These are phyloP conservation scores for Tetropium fuscum DNA, from an alignment of 2,888 invertebrate genomes.

Conservation along the genomic window DNA sequence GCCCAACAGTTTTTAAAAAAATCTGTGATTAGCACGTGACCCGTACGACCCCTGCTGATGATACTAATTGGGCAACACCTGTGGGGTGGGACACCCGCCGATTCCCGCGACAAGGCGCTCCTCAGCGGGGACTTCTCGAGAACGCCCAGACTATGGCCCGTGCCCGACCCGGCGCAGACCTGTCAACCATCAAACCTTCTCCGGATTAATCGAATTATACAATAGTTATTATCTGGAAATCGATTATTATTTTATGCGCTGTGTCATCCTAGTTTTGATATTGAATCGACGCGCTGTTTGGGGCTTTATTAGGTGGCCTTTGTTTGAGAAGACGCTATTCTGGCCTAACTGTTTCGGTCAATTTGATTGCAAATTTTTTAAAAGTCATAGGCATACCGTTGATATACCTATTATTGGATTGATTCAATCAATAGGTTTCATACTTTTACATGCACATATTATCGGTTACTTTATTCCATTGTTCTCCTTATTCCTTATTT, in stretches of 20 bases:
- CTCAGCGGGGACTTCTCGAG: slow-evolving; percentile 52
- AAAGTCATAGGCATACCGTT: too few species aligned
- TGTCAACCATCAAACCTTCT: slow-evolving; percentile 37
- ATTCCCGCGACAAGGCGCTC: slow-evolving; percentile 42
- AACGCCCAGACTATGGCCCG: slow-evolving; percentile 52
- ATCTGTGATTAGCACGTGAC: slow-evolving; percentile 34
- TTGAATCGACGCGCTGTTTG: slow-evolving; percentile 3
- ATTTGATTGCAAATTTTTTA: too few species aligned
- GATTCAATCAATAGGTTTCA: too few species aligned
- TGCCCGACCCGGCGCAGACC: slow-evolving; percentile 42
- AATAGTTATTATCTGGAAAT: slow-evolving; percentile 36
- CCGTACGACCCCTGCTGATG: slow-evolving; percentile 35
- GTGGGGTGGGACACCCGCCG: slow-evolving; percentile 49
- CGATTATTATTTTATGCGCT: slow-evolving; percentile 32
- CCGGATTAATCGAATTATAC: slow-evolving; percentile 34
- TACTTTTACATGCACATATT: too few species aligned
- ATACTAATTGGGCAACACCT: slow-evolving; percentile 56
- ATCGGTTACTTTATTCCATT: too few species aligned
- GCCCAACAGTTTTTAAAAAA: too few species aligned
- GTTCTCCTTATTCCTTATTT: too few species aligned
- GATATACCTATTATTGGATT: too few species aligned
- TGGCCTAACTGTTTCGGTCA: neutral
- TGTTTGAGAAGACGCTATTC: neutral
- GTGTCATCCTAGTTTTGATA: slow-evolving; percentile 15
- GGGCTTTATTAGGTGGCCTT: neutral